Conservation (phyloP, 2,888 invertebrate species). For the Byasa hedistus region DNA sequence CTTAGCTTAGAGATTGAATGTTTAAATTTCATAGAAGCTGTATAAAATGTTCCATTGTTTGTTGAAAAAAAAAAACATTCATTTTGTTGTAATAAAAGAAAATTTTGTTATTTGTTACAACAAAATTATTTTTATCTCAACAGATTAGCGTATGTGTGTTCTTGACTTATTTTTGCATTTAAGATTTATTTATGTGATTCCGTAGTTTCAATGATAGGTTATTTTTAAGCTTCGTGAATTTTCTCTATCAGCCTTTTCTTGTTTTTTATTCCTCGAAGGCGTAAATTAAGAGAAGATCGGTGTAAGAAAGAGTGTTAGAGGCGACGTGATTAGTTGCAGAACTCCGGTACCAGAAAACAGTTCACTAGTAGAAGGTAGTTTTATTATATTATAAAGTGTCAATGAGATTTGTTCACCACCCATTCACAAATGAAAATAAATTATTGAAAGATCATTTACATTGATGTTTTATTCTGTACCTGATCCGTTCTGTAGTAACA, state of each 20-base stretch:
- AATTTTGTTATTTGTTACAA: neutral
- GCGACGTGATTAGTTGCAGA: neutral
- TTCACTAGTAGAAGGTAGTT: conserved; percentile 39
- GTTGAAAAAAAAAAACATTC: neutral
- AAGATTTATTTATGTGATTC: neutral
- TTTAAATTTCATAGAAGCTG: no score
- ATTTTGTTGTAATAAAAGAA: neutral
- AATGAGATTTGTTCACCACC: conserved; percentile 63
- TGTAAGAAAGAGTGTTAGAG: neutral
- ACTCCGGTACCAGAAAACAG: conserved; percentile 51
- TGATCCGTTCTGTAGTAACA: neutral
- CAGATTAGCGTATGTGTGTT: neutral
- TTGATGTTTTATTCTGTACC: conserved; percentile 34
- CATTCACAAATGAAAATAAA: conserved; percentile 73
- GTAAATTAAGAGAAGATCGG: neutral
- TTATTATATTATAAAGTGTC: conserved; percentile 50
- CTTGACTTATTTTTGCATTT: conserved; percentile 12
- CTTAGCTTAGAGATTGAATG: no score
- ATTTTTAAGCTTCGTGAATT: conserved; percentile 9
- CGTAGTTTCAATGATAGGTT: conserved; percentile 6
- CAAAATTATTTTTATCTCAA: neutral
- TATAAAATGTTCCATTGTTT: neutral
- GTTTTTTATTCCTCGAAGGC: neutral
- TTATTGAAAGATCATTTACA: conserved; percentile 48
- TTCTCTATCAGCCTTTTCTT: neutral